Percentiles rank a stretch among this genome's conserved stretches.
phyloP scores from a whole-genome alignment of 2,797 vertebrate species.

The Meda fulgida region DNA sequence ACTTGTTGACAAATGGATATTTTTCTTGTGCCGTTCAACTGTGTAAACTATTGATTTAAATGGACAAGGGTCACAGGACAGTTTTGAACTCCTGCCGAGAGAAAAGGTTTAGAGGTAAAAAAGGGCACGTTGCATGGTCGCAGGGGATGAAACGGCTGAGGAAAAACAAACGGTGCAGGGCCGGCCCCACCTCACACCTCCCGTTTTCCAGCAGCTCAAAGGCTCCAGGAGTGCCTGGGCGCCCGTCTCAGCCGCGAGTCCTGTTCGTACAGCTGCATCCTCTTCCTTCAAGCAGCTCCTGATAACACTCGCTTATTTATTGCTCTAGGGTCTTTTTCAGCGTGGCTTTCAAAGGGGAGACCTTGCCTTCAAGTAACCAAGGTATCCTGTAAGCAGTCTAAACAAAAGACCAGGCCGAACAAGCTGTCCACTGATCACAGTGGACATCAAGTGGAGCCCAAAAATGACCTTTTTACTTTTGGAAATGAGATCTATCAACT shows the following conservation, averaged over 20 bases:
- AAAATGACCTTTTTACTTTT: slow-evolving; percentile 42
- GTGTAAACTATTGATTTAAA: slow-evolving; percentile 56
- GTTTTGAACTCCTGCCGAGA: slow-evolving; percentile 65
- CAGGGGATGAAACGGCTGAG: slow-evolving; percentile 74
- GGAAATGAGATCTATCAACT: neutral
- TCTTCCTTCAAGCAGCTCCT: slow-evolving; percentile 81
- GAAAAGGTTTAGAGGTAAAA: slow-evolving; percentile 61
- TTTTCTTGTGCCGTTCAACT: slow-evolving; percentile 47
- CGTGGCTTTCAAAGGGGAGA: slow-evolving; percentile 75
- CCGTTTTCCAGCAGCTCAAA: slow-evolving; percentile 78
- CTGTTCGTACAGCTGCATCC: slow-evolving; percentile 86
- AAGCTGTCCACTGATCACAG: slow-evolving; percentile 47
- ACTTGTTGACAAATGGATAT: slow-evolving; percentile 55
- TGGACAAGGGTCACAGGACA: slow-evolving; percentile 56
- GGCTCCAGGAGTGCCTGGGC: slow-evolving; percentile 78
- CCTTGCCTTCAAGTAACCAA: slow-evolving; percentile 60
- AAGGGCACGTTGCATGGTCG: slow-evolving; percentile 60
- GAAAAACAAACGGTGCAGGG: slow-evolving; percentile 78
- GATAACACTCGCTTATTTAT: slow-evolving; percentile 86
- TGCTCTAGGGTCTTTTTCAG: slow-evolving; percentile 75
- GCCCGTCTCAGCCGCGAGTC: slow-evolving; percentile 72
- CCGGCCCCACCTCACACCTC: slow-evolving; percentile 71
- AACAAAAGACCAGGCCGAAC: slow-evolving; percentile 53
- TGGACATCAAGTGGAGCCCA: slow-evolving; percentile 46
- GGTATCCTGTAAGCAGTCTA: slow-evolving; percentile 58